Conservation (phyloP, 2,888 invertebrate genomes). For the Chalcosyrphus nemorum region DNA sequence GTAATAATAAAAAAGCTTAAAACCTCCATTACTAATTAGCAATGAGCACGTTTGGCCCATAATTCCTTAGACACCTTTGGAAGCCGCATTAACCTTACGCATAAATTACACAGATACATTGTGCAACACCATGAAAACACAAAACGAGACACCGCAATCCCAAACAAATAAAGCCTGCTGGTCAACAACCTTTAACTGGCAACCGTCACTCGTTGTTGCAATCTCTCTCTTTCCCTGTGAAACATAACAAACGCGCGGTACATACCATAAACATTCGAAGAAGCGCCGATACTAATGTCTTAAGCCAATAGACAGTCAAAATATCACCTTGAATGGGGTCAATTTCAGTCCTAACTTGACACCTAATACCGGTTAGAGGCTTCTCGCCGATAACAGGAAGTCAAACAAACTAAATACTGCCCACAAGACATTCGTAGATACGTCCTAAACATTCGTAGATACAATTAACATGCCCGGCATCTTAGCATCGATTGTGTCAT, state of each 20-base stretch:
- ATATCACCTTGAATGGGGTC: slow-evolving; percentile 27
- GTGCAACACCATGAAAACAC: not conserved
- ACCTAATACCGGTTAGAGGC: slow-evolving; percentile 11
- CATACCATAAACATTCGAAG: not conserved
- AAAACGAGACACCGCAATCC: not conserved
- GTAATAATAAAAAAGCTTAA: not conserved
- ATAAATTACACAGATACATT: slow-evolving; percentile 7
- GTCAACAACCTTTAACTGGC: slow-evolving; percentile 29
- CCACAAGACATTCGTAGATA: not conserved
- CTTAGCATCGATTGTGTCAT: slow-evolving; percentile 2
- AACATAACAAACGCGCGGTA: not conserved
- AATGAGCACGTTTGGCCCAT: not conserved
- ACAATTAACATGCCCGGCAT: not conserved
- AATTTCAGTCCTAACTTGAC: not conserved
- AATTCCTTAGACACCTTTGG: not conserved
- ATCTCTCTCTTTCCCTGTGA: too few relatives aligned
- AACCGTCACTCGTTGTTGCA: not conserved
- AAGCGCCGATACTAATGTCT: slow-evolving; percentile 10
- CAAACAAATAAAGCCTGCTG: slow-evolving; percentile 6
- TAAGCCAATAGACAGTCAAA: not conserved
- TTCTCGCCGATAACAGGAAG: not conserved
- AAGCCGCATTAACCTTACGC: slow-evolving; percentile 1
- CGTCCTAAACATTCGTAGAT: not conserved
- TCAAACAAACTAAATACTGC: not conserved
- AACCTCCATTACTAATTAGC: not conserved